These are phyloP conservation scores for Bathynomus jamesi DNA, from an alignment of 1,140 invertebrate species.

Conservation along the genomic window DNA sequence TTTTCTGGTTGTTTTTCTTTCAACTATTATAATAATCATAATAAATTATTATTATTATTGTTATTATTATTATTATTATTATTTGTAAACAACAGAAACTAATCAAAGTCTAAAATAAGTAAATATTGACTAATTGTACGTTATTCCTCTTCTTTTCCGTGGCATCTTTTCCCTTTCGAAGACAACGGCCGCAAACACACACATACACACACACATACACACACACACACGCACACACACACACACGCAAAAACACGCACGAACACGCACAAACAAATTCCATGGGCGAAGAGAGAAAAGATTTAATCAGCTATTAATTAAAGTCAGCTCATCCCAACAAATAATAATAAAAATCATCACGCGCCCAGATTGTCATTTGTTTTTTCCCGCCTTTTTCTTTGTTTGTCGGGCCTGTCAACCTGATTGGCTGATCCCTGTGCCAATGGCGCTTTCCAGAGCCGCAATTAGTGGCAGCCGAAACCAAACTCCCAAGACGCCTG, in stretches of 20 bases:
- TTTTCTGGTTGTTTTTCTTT: no score
- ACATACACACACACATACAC: not conserved
- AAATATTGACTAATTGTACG: no score
- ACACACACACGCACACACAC: not conserved
- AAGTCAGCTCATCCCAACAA: not conserved
- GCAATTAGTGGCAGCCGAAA: not conserved
- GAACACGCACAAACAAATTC: no score
- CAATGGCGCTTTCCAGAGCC: not conserved
- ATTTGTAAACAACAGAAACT: no score
- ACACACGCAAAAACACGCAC: not conserved
- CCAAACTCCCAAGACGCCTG: not conserved
- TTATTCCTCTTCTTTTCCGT: no score
- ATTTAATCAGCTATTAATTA: not conserved
- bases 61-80: no score
- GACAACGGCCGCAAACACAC: no score
- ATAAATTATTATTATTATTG: no score
- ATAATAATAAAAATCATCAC: constrained; percentile 2
- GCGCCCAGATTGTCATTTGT: not conserved
- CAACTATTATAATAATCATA: no score
- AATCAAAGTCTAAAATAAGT: no score
- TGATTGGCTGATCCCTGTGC: not conserved
- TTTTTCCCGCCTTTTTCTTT: not conserved
- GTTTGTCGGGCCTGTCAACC: not conserved
- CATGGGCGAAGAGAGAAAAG: no score
- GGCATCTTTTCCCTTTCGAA: no score